Evolutionary conservation across 2,888 invertebrate genomes (phyloP).

Genomic region (Eupsilia transversa): DNA sequence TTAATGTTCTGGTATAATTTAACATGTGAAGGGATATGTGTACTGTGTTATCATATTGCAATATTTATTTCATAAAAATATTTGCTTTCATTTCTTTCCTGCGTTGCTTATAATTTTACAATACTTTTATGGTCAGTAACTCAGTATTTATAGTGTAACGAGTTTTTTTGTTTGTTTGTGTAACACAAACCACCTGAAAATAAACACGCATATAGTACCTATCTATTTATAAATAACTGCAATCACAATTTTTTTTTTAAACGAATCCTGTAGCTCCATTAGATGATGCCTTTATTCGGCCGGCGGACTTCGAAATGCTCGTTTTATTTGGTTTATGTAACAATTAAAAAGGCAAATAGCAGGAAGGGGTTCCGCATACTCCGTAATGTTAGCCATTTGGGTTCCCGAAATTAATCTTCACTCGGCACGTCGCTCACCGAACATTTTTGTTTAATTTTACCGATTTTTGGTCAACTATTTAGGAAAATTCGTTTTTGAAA

Average conservation of each 20-base stretch:
- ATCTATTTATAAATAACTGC: neutral
- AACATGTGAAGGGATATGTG: neutral
- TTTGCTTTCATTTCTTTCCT: neutral
- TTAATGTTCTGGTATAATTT: neutral
- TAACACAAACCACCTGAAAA: neutral
- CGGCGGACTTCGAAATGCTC: conserved; percentile 74
- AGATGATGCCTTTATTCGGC: conserved; percentile 65
- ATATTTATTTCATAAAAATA: neutral
- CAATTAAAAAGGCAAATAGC: conserved; percentile 82
- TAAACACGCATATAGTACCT: neutral
- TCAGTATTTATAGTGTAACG: neutral
- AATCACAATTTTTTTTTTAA: conserved; percentile 14
- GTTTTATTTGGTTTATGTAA: conserved; percentile 85
- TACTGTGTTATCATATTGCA: neutral
- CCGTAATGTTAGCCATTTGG: conserved; percentile 78
- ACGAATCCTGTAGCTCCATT: conserved; percentile 2
- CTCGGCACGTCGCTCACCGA: conserved; percentile 67
- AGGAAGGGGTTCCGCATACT: conserved; percentile 77
- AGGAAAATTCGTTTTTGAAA: conserved; percentile 20
- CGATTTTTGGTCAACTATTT: conserved; percentile 43
- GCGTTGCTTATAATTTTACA: neutral
- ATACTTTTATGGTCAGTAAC: neutral
- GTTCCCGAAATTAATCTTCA: conserved; percentile 80
- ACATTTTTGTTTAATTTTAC: conserved; percentile 73
- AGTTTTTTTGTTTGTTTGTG: neutral